These are phyloP conservation scores for Sebastes vulpes DNA, from an alignment of 2,797 vertebrate genomes.

Conservation along the genomic window DNA sequence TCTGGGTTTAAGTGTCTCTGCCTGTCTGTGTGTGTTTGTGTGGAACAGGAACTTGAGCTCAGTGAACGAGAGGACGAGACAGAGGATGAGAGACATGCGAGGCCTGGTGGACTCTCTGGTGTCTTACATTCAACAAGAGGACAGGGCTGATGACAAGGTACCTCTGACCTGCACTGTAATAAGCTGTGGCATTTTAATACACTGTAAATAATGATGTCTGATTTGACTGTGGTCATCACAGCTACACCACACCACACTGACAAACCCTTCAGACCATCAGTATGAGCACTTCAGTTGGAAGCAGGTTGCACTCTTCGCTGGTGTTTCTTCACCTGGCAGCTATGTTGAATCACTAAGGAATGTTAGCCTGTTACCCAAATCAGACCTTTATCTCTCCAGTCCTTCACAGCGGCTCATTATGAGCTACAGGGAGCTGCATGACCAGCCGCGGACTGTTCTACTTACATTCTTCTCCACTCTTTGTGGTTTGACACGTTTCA, in stretches of 20 bases:
- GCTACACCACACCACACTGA: no score
- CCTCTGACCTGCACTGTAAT: background rate
- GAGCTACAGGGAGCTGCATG: background rate
- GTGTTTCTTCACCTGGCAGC: background rate
- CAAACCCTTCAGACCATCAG: no score
- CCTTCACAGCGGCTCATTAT: background rate
- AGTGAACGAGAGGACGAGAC: conserved; percentile 92
- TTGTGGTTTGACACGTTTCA: conserved; percentile 1
- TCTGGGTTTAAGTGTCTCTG: background rate
- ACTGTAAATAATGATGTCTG: background rate
- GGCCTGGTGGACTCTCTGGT: conserved; percentile 94
- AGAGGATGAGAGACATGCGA: conserved; percentile 92
- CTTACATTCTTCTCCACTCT: conserved; percentile 5
- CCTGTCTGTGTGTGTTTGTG: background rate
- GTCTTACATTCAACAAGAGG: conserved; percentile 91
- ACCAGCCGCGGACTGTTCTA: background rate
- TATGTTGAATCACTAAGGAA: background rate
- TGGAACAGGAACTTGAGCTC: conserved; percentile 93
- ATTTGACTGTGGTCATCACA: background rate
- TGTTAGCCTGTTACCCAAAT: background rate
- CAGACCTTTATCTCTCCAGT: background rate
- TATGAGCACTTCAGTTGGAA: background rate
- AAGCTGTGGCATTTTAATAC: background rate
- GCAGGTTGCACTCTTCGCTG: background rate
- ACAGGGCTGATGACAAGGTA: conserved; percentile 93